phyloP scores from a whole-genome alignment of 2,797 vertebrate genomes.

The Coregonus sp. region DNA sequence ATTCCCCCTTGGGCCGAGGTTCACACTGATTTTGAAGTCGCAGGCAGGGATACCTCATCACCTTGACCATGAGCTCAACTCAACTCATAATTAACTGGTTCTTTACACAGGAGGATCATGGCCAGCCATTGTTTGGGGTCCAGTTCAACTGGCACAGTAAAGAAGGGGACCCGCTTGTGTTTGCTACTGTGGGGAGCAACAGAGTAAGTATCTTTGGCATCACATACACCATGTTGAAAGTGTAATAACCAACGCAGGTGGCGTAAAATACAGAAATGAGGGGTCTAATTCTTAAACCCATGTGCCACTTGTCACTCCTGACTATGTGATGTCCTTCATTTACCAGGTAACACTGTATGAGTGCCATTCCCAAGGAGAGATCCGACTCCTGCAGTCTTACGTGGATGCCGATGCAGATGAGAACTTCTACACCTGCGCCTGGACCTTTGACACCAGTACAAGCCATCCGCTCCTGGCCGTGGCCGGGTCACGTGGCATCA shows the following conservation, averaged over 20 bases:
- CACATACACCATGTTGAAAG: neutral
- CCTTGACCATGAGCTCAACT: neutral
- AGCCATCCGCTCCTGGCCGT: constrained; percentile 95
- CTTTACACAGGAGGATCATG: constrained; percentile 88
- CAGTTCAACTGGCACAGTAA: constrained; percentile 99
- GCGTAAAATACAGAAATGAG: neutral
- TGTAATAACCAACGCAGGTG: neutral
- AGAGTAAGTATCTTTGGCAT: constrained; percentile 76
- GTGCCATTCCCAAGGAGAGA: constrained; percentile 97
- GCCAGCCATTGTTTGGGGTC: constrained; percentile 95
- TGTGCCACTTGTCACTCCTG: neutral
- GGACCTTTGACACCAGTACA: constrained; percentile 98
- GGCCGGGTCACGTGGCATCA: constrained; percentile 96
- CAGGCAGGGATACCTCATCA: neutral
- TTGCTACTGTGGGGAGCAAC: constrained; percentile 98
- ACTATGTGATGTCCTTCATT: neutral
- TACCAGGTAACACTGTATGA: constrained; percentile 95
- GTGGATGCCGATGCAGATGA: constrained; percentile 98
- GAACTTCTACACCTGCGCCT: constrained; percentile 98
- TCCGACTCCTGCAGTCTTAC: constrained; percentile 92
- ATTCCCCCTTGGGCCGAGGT: neutral
- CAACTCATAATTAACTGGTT: neutral
- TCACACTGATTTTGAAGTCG: neutral
- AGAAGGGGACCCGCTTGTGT: constrained; percentile 96
- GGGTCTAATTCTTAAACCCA: neutral